phyloP scores from a whole-genome alignment of 2,888 invertebrate genomes.

The Orthonevra nobilis region DNA sequence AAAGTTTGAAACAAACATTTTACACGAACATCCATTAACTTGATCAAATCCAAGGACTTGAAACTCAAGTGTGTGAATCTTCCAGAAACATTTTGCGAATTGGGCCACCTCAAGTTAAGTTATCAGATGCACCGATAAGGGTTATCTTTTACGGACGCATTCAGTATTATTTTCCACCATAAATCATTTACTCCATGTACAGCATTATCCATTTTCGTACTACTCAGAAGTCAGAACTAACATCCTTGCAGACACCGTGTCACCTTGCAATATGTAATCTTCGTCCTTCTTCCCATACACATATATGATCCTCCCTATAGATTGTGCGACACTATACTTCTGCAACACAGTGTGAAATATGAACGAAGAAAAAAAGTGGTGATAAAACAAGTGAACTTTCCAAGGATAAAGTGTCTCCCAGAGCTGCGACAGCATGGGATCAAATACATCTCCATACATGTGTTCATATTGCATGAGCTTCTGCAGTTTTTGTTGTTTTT shows the following conservation, averaged over 20 bases:
- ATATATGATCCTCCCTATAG: conserved; percentile 52
- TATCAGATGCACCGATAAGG: conserved; percentile 41
- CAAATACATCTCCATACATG: conserved; percentile 40
- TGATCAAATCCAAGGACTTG: not conserved
- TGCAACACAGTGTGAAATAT: conserved; percentile 53
- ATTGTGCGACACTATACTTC: conserved; percentile 51
- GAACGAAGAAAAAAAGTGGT: conserved; percentile 38
- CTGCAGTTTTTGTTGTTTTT: conserved; percentile 30
- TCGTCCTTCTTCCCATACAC: conserved; percentile 10
- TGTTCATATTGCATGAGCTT: conserved; percentile 60
- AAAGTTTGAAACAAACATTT: no score
- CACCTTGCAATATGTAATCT: conserved; percentile 9
- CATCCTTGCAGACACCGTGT: conserved; percentile 12
- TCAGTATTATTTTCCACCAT: conserved; percentile 46
- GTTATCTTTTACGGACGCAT: conserved; percentile 24
- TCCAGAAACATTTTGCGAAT: no score
- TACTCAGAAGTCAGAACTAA: conserved; percentile 9
- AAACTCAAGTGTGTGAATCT: no score
- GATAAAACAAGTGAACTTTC: conserved; percentile 62
- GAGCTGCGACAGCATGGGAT: conserved; percentile 15
- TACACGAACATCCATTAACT: no score
- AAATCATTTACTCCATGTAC: conserved; percentile 59
- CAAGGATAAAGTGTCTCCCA: conserved; percentile 61
- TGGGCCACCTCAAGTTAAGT: conserved; percentile 44
- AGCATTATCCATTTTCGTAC: conserved; percentile 50